Base-by-base conservation (phyloP, 2,888 invertebrate species). In the Hermaeophaga mercurialis region DNA sequence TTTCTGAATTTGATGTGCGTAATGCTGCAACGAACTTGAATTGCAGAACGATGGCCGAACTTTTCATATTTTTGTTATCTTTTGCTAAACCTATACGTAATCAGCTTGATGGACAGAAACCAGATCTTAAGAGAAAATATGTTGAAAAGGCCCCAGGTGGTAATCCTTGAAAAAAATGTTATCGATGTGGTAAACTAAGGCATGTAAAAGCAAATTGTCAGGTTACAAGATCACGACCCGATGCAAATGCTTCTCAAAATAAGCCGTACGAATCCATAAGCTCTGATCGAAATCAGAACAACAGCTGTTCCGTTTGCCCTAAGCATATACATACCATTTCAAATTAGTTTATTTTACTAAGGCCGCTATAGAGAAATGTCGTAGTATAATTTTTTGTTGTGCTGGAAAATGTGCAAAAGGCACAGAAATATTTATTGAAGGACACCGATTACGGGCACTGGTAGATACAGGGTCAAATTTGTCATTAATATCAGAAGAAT, bases 1-100 rank as follows among this genome's bases (percentile, higher is more conserved):
- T 66, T 43, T 33, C 19, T 33, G 66, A 61, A 33, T 38, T 33
- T n/a, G 54, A 65, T 54, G 56, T 64, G 18, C 55, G 48, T 7
- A 53, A 52, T 48, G 45, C 53, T 22, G 53, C 54, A 11, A 54
- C 34, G 15, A 54, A 50, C 28, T 24, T 36, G 22, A 54, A 62
- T 46, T 58, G 50, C 56, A 36, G 17, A 54, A 22, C 22, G 22
- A 22, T 66, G 14, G 52, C 59, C 1, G 64, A 66, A 36, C 38
- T 65, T 12, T 26, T 66, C 11, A 39, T 53, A 18, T 65, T 50
- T 59, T 38, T 65, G n/a, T 36, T 50, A 15, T 34, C 54, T 22
- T 33, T 58, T 34, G 24, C 44, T 18, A 47, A 41, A 50, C 39
- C 39, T 12, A 4, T 33, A 33, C 39, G 63, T 56, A 18, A 22